Evolutionary conservation across 2,888 invertebrate genomes (phyloP).

Genomic region (Volucella inflata): DNA sequence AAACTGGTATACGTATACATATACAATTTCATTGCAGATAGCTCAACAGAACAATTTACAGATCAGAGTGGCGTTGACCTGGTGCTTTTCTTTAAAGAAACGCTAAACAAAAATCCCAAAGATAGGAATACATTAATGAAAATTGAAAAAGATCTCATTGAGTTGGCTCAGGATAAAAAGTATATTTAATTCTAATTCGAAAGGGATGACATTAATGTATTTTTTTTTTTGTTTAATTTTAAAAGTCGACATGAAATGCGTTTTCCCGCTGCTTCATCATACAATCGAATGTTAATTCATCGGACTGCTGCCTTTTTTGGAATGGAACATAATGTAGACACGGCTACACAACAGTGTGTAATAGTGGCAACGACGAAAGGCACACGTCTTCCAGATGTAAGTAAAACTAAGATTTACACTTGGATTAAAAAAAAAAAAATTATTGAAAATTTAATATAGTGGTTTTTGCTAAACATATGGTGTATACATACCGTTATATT

Average conservation of each 20-base stretch:
- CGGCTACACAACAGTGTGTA: slow-evolving; percentile 90
- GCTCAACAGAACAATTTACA: slow-evolving; percentile 89
- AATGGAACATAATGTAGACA: slow-evolving; percentile 96
- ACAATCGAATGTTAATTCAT: slow-evolving; percentile 98
- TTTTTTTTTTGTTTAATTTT: slow-evolving; percentile 36
- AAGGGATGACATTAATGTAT: background rate
- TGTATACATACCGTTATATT: background rate
- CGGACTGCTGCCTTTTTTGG: slow-evolving; percentile 97
- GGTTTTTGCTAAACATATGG: too few relatives aligned
- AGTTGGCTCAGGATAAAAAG: slow-evolving; percentile 92
- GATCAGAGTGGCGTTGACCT: slow-evolving; percentile 92
- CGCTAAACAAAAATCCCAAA: slow-evolving; percentile 94
- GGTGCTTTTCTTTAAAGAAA: slow-evolving; percentile 94
- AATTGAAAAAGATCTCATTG: slow-evolving; percentile 94
- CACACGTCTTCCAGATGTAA: slow-evolving; percentile 83
- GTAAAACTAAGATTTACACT: slow-evolving; percentile 13
- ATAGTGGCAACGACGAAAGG: slow-evolving; percentile 91
- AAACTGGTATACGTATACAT: background rate
- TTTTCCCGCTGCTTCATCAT: slow-evolving; percentile 97
- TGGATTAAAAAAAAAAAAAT: background rate
- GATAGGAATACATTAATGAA: slow-evolving; percentile 93
- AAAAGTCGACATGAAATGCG: slow-evolving; percentile 90
- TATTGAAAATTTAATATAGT: too few relatives aligned
- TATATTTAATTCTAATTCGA: slow-evolving; percentile 83
- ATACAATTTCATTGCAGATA: slow-evolving; percentile 85